Percentiles rank a stretch among this genome's conserved stretches.
Conservation (phyloP, 2,113 vertebrate species). For the Lepidiolamprologus cunningtoni region DNA sequence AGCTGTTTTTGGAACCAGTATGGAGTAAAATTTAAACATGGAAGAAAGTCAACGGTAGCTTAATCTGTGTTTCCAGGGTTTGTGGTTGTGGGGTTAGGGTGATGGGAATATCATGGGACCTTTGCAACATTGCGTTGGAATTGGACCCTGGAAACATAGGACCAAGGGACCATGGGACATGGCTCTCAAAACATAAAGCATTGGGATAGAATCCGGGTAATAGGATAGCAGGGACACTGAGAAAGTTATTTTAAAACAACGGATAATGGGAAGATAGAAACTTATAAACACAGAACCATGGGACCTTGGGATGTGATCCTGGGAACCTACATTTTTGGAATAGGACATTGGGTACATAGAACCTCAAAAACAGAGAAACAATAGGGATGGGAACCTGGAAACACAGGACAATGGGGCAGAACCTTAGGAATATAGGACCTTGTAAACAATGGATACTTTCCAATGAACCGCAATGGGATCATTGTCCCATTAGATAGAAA, state of each 20-base stretch:
- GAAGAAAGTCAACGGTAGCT: neutral
- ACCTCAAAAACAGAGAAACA: neutral
- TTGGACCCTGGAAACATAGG: neutral
- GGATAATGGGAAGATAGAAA: neutral
- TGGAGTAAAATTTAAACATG: neutral
- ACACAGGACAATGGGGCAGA: neutral
- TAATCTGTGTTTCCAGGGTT: neutral
- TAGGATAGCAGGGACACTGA: neutral
- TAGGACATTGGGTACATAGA: neutral
- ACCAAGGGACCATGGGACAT: neutral
- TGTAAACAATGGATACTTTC: neutral
- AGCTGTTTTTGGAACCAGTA: neutral
- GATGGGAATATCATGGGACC: neutral
- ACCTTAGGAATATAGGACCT: neutral
- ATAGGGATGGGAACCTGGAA: neutral
- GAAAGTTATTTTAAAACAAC: rapidly evolving
- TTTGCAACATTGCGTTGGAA: neutral
- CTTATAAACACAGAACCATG: neutral
- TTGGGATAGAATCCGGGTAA: neutral
- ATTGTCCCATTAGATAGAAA: neutral
- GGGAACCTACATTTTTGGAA: neutral
- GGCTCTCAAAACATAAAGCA: neutral
- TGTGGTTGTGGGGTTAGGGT: neutral
- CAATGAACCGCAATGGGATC: neutral
- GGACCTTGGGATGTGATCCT: neutral